A percentile compares a stretch with the other conserved stretches of the same genome.
phyloP scores from a whole-genome alignment of 37 sponge, comb jelly and placozoan species.

The Oopsacas minuta region DNA sequence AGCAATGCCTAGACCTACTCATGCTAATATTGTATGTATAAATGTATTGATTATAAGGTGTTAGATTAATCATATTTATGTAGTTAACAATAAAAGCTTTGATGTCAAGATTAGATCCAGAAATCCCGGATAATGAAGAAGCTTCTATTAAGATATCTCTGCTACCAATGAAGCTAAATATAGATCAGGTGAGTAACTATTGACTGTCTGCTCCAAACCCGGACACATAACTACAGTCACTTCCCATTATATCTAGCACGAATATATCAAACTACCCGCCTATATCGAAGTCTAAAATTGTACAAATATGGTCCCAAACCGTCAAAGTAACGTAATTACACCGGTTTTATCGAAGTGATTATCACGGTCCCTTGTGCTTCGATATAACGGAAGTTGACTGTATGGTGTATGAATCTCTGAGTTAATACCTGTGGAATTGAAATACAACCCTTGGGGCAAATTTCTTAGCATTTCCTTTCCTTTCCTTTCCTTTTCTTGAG shows the following conservation, averaged over 20 bases:
- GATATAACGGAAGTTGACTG: too few species aligned
- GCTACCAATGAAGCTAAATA: conserved; percentile 73
- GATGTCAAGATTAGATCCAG: conserved; percentile 41
- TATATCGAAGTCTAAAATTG: too few species aligned
- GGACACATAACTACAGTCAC: too few species aligned
- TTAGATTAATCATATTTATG: neutral
- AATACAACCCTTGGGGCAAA: neutral
- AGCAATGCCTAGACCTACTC: conserved; percentile 58
- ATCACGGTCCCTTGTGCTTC: too few species aligned
- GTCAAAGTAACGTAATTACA: too few species aligned
- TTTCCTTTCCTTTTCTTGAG: too few species aligned
- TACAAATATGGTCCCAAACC: too few species aligned
- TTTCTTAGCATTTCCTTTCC: neutral
- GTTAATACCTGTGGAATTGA: too few species aligned
- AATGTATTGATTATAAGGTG: neutral
- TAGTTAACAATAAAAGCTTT: conserved; percentile 65
- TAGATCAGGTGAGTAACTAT: conserved; percentile 55
- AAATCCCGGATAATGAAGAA: conserved; percentile 25
- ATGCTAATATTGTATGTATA: conserved; percentile 59
- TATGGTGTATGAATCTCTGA: too few species aligned
- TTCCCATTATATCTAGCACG: too few species aligned
- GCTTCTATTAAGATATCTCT: conserved; percentile 53
- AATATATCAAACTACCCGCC: too few species aligned
- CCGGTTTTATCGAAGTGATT: too few species aligned
- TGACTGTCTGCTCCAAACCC: conserved; percentile 5